Conservation (phyloP, 2,113 vertebrate genomes). For the Gymnogyps californianus region DNA sequence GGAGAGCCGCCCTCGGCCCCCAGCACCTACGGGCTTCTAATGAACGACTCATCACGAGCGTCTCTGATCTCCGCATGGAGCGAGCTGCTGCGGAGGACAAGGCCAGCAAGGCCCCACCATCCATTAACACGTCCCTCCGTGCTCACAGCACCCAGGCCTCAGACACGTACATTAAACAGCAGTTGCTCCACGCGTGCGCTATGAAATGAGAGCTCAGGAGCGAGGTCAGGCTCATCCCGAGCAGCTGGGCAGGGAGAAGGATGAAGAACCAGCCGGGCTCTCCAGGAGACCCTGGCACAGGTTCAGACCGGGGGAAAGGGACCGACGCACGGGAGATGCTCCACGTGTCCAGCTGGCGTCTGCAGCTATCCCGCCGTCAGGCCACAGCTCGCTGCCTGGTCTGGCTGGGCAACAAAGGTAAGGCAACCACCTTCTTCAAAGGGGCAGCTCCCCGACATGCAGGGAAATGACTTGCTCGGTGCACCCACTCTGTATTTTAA, state of each 20-base stretch:
- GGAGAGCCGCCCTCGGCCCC: not conserved
- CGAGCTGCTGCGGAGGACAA: not conserved
- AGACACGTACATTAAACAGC: not conserved
- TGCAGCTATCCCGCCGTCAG: not conserved
- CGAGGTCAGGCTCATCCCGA: rapidly evolving
- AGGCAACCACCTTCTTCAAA: not conserved
- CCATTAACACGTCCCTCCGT: rapidly evolving
- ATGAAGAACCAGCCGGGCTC: not conserved
- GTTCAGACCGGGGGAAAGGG: too few species aligned
- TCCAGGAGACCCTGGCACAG: not conserved
- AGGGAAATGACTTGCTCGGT: not conserved
- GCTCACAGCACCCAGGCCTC: not conserved
- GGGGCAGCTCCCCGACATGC: not conserved
- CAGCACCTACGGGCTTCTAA: not conserved
- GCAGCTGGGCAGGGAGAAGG: not conserved
- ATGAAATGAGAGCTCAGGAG: not conserved
- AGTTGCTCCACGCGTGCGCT: rapidly evolving
- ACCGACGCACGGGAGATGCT: not conserved
- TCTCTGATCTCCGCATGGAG: too few species aligned
- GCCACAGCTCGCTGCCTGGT: not conserved
- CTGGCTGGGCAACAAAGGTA: not conserved
- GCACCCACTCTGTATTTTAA: not conserved
- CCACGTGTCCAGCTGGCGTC: too few species aligned
- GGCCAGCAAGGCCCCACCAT: not conserved
- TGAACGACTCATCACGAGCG: too few species aligned